Percentiles rank a stretch among this genome's conserved stretches.
These are phyloP conservation scores for Sibirionetta formosa DNA, from an alignment of 2,797 vertebrate species.

Conservation along the genomic window DNA sequence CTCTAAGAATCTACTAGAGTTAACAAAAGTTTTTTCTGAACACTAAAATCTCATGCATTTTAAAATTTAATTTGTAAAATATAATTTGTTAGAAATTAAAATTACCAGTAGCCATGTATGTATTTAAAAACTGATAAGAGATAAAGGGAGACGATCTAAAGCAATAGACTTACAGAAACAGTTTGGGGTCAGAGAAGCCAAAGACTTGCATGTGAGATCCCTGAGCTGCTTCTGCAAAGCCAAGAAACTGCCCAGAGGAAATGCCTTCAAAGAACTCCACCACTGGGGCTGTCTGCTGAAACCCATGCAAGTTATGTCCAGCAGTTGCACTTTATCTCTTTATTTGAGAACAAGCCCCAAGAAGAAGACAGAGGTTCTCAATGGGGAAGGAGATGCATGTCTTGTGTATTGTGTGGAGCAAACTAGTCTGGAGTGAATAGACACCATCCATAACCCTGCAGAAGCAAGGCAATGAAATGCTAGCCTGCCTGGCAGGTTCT, in stretches of 20 bases:
- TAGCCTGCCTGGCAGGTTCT: not conserved
- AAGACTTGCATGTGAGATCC: not conserved
- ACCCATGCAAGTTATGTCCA: not conserved
- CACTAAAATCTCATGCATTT: not conserved
- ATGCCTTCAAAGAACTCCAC: not conserved
- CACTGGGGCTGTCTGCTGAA: not conserved
- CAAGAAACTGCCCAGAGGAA: not conserved
- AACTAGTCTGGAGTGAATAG: not conserved
- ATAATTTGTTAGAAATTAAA: not conserved
- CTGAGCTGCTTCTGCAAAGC: not conserved
- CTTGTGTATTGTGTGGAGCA: not conserved
- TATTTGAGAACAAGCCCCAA: no score
- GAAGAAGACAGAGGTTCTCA: not conserved
- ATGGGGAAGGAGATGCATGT: accelerated
- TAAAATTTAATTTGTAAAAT: not conserved
- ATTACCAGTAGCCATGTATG: not conserved
- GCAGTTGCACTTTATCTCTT: not conserved
- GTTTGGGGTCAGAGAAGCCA: not conserved
- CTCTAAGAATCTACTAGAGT: not conserved
- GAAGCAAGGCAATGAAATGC: not conserved
- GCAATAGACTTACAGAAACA: not conserved
- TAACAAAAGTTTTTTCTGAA: not conserved
- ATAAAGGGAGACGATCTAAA: not conserved
- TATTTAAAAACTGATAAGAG: not conserved
- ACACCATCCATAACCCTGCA: not conserved